Conservation (phyloP, 2,888 invertebrate genomes). For the Dastarcus helophoroides region DNA sequence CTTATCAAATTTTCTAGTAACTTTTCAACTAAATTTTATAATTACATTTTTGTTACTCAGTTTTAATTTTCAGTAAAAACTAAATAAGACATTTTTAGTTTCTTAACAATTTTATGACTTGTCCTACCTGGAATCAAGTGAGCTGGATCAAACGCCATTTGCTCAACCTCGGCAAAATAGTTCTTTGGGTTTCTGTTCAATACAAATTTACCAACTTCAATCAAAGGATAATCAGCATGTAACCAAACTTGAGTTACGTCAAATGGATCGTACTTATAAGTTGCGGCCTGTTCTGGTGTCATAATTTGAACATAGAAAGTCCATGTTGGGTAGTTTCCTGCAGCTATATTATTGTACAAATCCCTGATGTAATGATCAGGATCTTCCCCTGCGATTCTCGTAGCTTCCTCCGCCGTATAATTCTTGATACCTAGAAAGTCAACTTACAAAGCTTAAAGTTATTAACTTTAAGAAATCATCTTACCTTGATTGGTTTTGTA, state of each 20-base stretch:
- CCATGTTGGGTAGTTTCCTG: conserved; percentile 66
- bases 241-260: conserved; percentile 92
- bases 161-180: conserved; percentile 91
- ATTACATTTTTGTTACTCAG: no score
- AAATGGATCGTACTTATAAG: conserved; percentile 76
- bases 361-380: conserved; percentile 85
- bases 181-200: conserved; percentile 82
- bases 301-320: conserved; percentile 74
- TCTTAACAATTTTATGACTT: conserved; percentile 1
- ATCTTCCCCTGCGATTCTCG: conserved; percentile 57
- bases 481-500: conserved; percentile 77
- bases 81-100: no score
- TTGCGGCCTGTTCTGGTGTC: conserved; percentile 78
- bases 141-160: conserved; percentile 80
- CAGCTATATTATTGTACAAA: conserved; percentile 78
- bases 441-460: not conserved
- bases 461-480: conserved; percentile 4
- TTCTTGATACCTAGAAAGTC: conserved; percentile 54
- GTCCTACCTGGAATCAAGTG: conserved; percentile 60
- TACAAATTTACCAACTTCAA: conserved; percentile 77
- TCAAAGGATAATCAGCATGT: conserved; percentile 74
- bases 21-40: no score
- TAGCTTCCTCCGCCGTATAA: conserved; percentile 55
- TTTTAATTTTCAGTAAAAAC: no score
- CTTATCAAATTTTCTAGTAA: no score